Base-by-base conservation (phyloP, 2,888 invertebrate species). In the Dorcus parallelipipedus region DNA sequence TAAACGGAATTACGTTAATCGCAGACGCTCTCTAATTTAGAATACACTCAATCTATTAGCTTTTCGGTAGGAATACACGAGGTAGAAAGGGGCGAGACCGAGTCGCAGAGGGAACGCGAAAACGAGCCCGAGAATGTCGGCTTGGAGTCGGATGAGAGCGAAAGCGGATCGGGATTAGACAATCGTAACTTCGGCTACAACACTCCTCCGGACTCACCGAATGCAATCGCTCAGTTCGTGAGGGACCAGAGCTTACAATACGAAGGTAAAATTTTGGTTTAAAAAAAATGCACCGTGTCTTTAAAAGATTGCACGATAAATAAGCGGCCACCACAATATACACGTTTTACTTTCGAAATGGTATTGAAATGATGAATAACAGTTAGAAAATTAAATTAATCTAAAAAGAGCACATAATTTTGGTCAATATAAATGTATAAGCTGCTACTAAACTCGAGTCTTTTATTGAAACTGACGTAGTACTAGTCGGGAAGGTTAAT, bases 191-290 rank as follows among this genome's bases (percentile, higher is more conserved):
- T 85, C 81, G 87, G 87, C 23, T 86, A 83, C 76, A 87, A 85
- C 70, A 97, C 97, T 40, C 97, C 97, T 6, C 97, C 97, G 3
- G 98, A 97, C 81, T 95, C 95, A 54, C 97, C 97, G 14, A 88
- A 89, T 56, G 86, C 86, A 3, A 80, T 86, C 64, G 77, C 76
- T 38, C 78, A 78, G 56, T 78, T 83, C 54, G 82, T 84, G 64
- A 84, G 92, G 64, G 90, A 89, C 86, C 76, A 77, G 63, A 76
- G 76, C 67, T 69, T 78, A 63, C 90, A 91, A 72, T 91, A 91
- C 77, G 91, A 91, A 76, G 90, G 91, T 77, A 70, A 71, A 56
- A 9, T 38, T 10, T 9, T 41, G 14, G 7, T 20, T 20, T 41
- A 14, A 14, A 14, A 14, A 4, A 33, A n/a, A n/a, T 49, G 5